Conservation (phyloP, 2,888 invertebrate genomes). For the Erannis defoliaria region DNA sequence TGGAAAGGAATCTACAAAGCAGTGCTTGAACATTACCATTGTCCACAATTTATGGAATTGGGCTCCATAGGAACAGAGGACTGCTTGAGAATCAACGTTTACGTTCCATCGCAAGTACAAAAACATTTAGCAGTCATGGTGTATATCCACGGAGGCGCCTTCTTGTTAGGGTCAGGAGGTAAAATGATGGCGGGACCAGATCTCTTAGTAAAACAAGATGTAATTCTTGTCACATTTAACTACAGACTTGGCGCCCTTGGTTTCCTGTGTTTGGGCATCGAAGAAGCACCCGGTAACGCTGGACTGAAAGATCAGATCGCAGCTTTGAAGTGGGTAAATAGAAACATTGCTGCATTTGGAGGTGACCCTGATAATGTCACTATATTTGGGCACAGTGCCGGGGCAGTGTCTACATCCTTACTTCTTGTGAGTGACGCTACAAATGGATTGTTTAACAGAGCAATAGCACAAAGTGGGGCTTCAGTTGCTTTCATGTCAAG, state of each 20-base stretch:
- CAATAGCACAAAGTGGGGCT: slow-evolving; percentile 68
- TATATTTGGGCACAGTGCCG: slow-evolving; percentile 73
- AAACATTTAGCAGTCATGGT: slow-evolving; percentile 70
- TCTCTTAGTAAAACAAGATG: slow-evolving; percentile 65
- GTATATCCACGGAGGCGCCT: slow-evolving; percentile 75
- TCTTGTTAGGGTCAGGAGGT: slow-evolving; percentile 68
- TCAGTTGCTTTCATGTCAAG: slow-evolving; percentile 61
- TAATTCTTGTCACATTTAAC: slow-evolving; percentile 72
- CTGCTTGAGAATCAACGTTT: slow-evolving; percentile 70
- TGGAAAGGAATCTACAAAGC: slow-evolving; percentile 72
- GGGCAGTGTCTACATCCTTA: slow-evolving; percentile 60
- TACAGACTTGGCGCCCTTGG: slow-evolving; percentile 70
- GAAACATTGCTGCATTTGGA: slow-evolving; percentile 70
- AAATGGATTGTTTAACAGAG: slow-evolving; percentile 62
- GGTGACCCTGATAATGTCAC: slow-evolving; percentile 72
- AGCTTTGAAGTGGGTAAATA: slow-evolving; percentile 70
- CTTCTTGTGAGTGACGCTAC: slow-evolving; percentile 59
- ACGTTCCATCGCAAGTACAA: slow-evolving; percentile 57
- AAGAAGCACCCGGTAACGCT: slow-evolving; percentile 72
- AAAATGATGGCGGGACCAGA: slow-evolving; percentile 66
- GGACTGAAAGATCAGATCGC: slow-evolving; percentile 73
- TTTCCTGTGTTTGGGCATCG: slow-evolving; percentile 67
- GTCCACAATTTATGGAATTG: slow-evolving; percentile 13
- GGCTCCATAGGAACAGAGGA: slow-evolving; percentile 62
- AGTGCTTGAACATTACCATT: slow-evolving; percentile 56